phyloP scores from a whole-genome alignment of 2,888 invertebrate species.

The Portevinia maculata region DNA sequence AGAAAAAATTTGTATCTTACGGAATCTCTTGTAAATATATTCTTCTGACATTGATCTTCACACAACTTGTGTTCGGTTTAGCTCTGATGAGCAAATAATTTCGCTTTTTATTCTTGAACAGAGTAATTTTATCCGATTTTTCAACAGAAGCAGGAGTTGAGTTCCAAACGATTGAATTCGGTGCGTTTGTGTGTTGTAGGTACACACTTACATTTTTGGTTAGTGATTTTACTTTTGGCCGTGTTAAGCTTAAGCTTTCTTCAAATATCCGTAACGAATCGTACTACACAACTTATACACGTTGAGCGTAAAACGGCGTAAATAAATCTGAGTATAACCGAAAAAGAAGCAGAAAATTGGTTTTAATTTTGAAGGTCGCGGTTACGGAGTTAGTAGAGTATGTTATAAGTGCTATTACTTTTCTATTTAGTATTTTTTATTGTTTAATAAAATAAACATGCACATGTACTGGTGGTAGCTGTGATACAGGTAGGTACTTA shows the following conservation, averaged over 20 bases:
- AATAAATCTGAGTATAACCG: slow-evolving; percentile 29
- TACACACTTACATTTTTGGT: not conserved
- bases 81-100: slow-evolving; percentile 73
- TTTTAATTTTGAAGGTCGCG: slow-evolving; percentile 66
- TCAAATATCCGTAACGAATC: slow-evolving; percentile 67
- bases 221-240: slow-evolving; percentile 33
- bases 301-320: slow-evolving; percentile 27
- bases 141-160: slow-evolving; percentile 25
- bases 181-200: slow-evolving; percentile 36
- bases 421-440: slow-evolving; percentile 12
- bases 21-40: slow-evolving; percentile 43
- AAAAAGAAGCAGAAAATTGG: slow-evolving; percentile 73
- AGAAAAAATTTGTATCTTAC: slow-evolving; percentile 36
- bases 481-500: too few relatives aligned
- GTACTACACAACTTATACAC: slow-evolving; percentile 17
- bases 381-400: slow-evolving; percentile 69
- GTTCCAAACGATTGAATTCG: slow-evolving; percentile 70
- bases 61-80: slow-evolving; percentile 18
- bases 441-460: not conserved
- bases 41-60: slow-evolving; percentile 73
- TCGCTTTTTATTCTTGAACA: slow-evolving; percentile 58
- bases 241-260: slow-evolving; percentile 59
- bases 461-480: not conserved
- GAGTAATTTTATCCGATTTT: slow-evolving; percentile 55
- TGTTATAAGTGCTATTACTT: slow-evolving; percentile 42